Percentiles rank a stretch among this genome's conserved stretches.
phyloP scores from a whole-genome alignment of 2,113 vertebrate genomes.

The Pollimyrus isidori region DNA sequence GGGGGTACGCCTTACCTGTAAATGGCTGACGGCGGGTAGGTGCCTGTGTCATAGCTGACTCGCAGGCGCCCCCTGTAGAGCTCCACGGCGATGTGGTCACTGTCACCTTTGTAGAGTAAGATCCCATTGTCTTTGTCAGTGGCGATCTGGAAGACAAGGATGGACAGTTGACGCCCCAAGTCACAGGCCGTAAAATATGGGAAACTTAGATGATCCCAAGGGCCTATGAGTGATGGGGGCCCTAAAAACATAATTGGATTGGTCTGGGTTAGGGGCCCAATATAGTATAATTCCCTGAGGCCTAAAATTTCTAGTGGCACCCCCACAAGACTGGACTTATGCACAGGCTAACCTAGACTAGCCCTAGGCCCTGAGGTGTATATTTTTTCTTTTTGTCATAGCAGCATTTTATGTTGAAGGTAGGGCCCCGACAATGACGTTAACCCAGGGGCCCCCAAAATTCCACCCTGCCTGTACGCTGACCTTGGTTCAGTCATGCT shows the following conservation, averaged over 20 bases:
- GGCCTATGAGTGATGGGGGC: background rate
- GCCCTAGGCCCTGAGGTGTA: background rate
- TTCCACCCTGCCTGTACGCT: background rate
- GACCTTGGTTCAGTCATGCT: background rate
- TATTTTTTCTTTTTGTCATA: background rate
- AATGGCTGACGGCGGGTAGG: constrained; percentile 87
- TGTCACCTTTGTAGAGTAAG: constrained; percentile 87
- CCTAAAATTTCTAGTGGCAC: background rate
- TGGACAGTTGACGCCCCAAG: background rate
- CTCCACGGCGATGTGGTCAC: constrained; percentile 87
- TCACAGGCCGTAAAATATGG: background rate
- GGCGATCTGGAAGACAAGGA: constrained; percentile 68
- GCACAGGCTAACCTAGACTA: background rate
- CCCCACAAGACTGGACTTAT: background rate
- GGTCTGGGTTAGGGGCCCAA: background rate
- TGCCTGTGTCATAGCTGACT: constrained; percentile 89
- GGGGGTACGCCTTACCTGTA: constrained; percentile 74
- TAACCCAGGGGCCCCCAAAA: background rate
- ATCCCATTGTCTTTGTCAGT: constrained; percentile 95
- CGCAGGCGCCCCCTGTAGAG: constrained; percentile 88
- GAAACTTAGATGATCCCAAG: background rate
- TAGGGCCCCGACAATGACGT: background rate
- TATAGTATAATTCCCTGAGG: background rate
- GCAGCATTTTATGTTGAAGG: background rate
- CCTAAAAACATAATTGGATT: background rate